Evolutionary conservation across 2,797 vertebrate species (phyloP), one percentile per base, ranked within the genome.

Genomic region (Naso thynnoides): DNA sequence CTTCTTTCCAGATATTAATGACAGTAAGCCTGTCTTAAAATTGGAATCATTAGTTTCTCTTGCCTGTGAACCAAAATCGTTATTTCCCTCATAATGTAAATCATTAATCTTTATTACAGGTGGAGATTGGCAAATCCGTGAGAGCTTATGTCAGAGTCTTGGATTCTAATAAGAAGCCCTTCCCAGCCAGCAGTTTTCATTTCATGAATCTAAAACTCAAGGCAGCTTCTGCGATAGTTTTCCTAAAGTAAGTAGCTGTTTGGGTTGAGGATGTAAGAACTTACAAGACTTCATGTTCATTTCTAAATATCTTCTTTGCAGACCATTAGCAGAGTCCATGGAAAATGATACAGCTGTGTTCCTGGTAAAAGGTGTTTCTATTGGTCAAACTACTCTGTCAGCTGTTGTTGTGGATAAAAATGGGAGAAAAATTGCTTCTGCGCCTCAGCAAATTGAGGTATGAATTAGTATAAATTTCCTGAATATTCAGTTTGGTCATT

Each of bases 111-210:
- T 55, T 45, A 4, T 89, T 91, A 49, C 88, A 99, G 98, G 98
- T 99, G 86, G 98, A 99, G 94, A 97, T 99, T 21, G 96, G 96
- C n/a, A 96, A 98, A 90, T 94, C 93, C 3, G 96, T 99, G 59
- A 95, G 90, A 80, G 97, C 97, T 2, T 95, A 96, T 13, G 95
- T 99, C 73, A 94, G 97, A 21, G 97, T 99, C 61, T 84, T 99
- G 91, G 96, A 97, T 87, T 93, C 95, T 42, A 91, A 95, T 38
- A 97, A 95, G 89, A 97, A 96, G 86, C 96, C 97, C 19, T 98
- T 99, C 88, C 92, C 95, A 27, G 90, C 95, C 42, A 95, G 95
- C 84, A 97, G 96, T 84, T 97, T 99, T 49, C 36, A 88, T 8
- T 93, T 96, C 72, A 99, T 99, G 98, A 95, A 96, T 76, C 94